Conservation (phyloP, 2,113 vertebrate species). For the Elaphurus davidianus region DNA sequence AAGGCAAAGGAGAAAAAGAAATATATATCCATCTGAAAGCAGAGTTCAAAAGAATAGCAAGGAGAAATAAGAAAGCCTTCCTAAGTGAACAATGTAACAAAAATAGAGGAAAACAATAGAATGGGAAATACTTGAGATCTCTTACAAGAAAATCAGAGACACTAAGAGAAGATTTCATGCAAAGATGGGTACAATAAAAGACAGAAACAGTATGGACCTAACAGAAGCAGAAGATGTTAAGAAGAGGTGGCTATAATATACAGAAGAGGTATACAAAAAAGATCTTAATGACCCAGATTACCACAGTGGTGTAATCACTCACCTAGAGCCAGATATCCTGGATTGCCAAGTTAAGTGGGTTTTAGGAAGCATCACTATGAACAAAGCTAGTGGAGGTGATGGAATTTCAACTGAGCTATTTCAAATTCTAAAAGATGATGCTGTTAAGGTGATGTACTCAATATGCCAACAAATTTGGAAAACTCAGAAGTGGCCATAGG, state of each 20-base stretch:
- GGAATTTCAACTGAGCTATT: not conserved
- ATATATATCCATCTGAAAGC: not conserved
- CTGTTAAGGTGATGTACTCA: not conserved
- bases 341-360: not conserved
- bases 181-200: not conserved
- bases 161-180: not conserved
- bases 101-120: not conserved
- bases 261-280: not conserved
- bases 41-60: not conserved
- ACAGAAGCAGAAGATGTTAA: not conserved
- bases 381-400: not conserved
- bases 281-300: not conserved
- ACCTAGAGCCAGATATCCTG: not conserved
- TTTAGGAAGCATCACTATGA: not conserved
- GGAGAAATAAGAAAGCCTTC: not conserved
- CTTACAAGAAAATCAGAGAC: not conserved
- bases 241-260: not conserved
- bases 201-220: not conserved
- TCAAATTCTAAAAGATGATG: not conserved
- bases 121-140: not conserved
- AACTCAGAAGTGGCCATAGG: not conserved
- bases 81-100: not conserved
- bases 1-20: not conserved
- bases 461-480: not conserved
- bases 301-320: not conserved